Base-by-base conservation (phyloP, 2,797 vertebrate genomes). In the Sebastes matsubarae region DNA sequence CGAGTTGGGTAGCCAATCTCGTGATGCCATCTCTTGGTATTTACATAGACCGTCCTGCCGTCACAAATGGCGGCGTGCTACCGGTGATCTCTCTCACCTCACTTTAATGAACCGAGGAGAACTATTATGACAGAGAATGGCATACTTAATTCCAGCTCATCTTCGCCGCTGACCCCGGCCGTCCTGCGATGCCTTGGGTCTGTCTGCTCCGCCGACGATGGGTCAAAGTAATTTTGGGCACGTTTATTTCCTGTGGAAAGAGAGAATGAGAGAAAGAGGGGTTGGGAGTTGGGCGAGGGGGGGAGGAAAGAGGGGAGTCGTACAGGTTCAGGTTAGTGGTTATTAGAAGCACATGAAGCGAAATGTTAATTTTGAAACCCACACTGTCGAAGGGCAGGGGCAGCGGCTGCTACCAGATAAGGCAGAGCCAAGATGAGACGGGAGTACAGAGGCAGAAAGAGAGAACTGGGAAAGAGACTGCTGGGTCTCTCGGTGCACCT, bases 71-170 rank as follows among this genome's bases (percentile, higher is more conserved):
- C 92, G 86, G 93, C 90, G 95, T 68, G 86, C 86, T 95, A 92
- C 91, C 86, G 88, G 95, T 97, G 97, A 98, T 98, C 97, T 96
- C 91, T 95, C 94, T 97, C 97, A 97, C 96, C 97, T 97, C 96
- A 94, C 96, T 97, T 97, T 97, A 97, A 97, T 98, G 97, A 98
- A 98, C 96, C 96, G 91, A 96, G 96, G 96, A 91, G 95, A 96
- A 96, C 97, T 97, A 98, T 98, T 98, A 97, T 96, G 96, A 96
- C 96, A 96, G 95, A 96, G 92, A 98, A 98, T 97, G 96, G 97
- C 97, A 96, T 97, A 98, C 97, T 97, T 99, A 99, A 98, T 99
- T 98, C 97, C 93, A 95, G 94, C 97, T 99, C 98, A 97, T 99
- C 98, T 97, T 96, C 96, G 88, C 92, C 75, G 93, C 94, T 96